Conservation (phyloP, 2,797 vertebrate species). For the Scolopax rusticola region DNA sequence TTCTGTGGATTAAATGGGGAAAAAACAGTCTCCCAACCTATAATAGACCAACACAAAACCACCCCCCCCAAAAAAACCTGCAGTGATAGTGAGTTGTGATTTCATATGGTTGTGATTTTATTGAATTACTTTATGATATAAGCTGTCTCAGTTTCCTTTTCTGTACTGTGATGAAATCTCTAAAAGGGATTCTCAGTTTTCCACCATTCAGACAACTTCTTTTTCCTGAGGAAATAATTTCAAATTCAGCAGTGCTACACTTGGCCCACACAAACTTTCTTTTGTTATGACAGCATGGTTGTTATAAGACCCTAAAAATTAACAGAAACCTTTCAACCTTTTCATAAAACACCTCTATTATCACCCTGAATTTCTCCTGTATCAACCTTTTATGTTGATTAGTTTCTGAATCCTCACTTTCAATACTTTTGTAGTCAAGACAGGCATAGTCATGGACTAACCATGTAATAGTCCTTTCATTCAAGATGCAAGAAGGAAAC, state of each 20-base stretch:
- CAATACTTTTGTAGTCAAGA: not conserved
- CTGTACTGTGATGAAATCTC: not conserved
- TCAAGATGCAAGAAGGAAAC: not conserved
- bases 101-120: not conserved
- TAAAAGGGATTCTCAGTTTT: not conserved
- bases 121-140: not conserved
- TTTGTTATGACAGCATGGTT: not conserved
- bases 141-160: not conserved
- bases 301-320: not conserved
- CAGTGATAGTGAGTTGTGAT: not conserved
- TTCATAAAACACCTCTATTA: not conserved
- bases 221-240: not conserved
- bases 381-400: not conserved
- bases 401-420: not conserved
- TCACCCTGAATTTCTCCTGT: not conserved
- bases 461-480: not conserved
- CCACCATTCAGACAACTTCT: not conserved
- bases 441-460: not conserved
- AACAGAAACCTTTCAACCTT: not conserved
- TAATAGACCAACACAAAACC: not conserved
- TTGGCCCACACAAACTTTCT: not conserved
- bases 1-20: not conserved
- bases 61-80: rapidly evolving
- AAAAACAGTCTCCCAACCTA: not conserved
- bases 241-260: not conserved